Evolutionary conservation across 2,888 invertebrate genomes (phyloP).

Genomic region (Monoplex corrugatus): DNA sequence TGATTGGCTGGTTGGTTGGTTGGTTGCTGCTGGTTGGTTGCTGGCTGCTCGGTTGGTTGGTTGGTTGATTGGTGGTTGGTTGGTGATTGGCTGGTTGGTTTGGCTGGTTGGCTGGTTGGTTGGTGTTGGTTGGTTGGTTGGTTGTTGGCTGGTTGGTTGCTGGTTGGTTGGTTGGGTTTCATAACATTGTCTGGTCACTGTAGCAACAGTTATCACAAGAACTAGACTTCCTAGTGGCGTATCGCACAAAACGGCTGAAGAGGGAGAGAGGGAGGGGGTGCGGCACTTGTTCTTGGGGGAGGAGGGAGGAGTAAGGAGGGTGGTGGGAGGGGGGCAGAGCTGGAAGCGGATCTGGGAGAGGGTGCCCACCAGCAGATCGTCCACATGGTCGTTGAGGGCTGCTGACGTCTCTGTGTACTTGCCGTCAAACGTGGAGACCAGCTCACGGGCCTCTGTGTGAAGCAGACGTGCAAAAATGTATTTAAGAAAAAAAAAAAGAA

Average conservation of each 20-base stretch:
- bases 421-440: constrained; percentile 40
- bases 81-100: too few species aligned
- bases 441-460: constrained; percentile 41
- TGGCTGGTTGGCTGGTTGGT: too few species aligned
- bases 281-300: constrained; percentile 44
- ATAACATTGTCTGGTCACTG: too few species aligned
- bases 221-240: constrained; percentile 46
- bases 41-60: too few species aligned
- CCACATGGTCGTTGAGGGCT: constrained; percentile 49
- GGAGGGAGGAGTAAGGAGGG: constrained; percentile 44
- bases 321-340: constrained; percentile 31
- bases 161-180: too few species aligned
- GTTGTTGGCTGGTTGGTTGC: too few species aligned
- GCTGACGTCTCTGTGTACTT: constrained; percentile 50
- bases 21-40: too few species aligned
- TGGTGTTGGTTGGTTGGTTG: too few species aligned
- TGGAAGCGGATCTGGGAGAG: constrained; percentile 47
- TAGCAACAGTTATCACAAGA: constrained; percentile 48
- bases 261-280: constrained; percentile 48
- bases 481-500: too few species aligned
- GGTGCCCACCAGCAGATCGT: constrained; percentile 48
- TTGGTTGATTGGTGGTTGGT: too few species aligned
- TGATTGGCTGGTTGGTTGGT: too few species aligned
- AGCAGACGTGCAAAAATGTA: not conserved
- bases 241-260: constrained; percentile 46